Evolutionary conservation across 2,888 invertebrate species (phyloP), one percentile per base, ranked within the genome.

Genomic region (Atethmia centrago): DNA sequence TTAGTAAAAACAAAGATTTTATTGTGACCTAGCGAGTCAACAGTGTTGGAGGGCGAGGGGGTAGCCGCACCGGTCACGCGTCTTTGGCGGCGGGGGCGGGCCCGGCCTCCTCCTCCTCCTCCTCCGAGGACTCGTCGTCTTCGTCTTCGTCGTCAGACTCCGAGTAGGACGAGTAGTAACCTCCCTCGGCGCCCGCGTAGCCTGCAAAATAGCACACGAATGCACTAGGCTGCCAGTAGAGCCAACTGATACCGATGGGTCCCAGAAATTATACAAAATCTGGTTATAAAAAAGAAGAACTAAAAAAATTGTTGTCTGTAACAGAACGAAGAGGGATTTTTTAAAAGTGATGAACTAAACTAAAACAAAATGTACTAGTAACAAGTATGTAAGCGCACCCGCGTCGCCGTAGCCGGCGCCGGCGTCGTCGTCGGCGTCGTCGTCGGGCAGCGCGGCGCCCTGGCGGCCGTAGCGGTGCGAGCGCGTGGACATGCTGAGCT

Each of bases 401-500:
- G 69, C 69, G 42, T 73, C 73, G 19, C 53, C 73, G 55, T 47
- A 49, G 71, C 71, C 12, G 51, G 85, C 85, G 45, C 89, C 89
- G 53, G 89, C 91, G 79, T 91, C 93, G 58, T 91, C 95, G 56
- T 84, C 97, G 88, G 97, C 97, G 80, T 97, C 97, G 87, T 97
- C 98, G 79, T 97, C 97, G 97, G 80, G 96, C 96, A 74, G 93
- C 93, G 97, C 97, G 87, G 97, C 97, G 87, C 97, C 98, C 95
- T 99, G 98, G 40, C 99, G 97, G 19, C 99, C 99, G 96, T 98
- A 99, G 91, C 99, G 98, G 93, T 99, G 99, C 83, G 97, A 98
- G 70, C 99, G 97, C 83, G 98, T 99, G 55, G 99, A 99, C 98
- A 99, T 99, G 97, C 98, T 98, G 90, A 99, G 97, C 93, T 99